A percentile compares a stretch with the other conserved stretches of the same genome.
These are phyloP conservation scores for Pantherophis guttatus DNA, from an alignment of 2,113 vertebrate genomes.

Conservation along the genomic window DNA sequence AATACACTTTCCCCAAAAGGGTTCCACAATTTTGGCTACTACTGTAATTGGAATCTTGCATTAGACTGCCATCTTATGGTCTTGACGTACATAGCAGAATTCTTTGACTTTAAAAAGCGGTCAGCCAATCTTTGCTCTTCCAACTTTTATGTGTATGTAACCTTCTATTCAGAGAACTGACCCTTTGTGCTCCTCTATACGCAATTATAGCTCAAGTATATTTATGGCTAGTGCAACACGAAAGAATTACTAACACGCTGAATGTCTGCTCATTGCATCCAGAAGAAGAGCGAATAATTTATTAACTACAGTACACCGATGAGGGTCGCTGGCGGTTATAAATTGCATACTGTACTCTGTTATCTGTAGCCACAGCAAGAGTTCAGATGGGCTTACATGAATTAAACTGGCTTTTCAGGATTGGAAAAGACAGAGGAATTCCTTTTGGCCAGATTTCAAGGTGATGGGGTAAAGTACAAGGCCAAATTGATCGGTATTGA, in stretches of 20 bases:
- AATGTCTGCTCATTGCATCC: neutral
- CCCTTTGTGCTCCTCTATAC: neutral
- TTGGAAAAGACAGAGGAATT: constrained; percentile 91
- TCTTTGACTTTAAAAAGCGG: no score
- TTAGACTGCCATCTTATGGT: neutral
- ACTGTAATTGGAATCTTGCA: neutral
- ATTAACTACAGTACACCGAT: neutral
- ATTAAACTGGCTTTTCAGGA: constrained; percentile 61
- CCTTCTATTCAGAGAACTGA: neutral
- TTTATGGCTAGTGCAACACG: neutral
- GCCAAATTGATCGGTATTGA: constrained; percentile 94
- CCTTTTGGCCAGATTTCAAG: constrained; percentile 89
- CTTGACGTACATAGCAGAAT: neutral
- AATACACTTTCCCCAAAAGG: no score
- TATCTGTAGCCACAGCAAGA: neutral
- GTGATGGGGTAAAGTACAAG: constrained; percentile 92
- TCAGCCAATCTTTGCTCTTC: neutral
- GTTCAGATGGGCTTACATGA: neutral
- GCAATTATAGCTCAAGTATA: neutral
- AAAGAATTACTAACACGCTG: neutral
- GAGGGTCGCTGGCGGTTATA: neutral
- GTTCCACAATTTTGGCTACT: no score
- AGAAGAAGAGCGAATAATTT: neutral
- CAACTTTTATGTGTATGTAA: neutral
- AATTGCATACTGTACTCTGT: neutral